Base-by-base conservation (phyloP, 2,888 invertebrate species). In the Rhogogaster chlorosoma region DNA sequence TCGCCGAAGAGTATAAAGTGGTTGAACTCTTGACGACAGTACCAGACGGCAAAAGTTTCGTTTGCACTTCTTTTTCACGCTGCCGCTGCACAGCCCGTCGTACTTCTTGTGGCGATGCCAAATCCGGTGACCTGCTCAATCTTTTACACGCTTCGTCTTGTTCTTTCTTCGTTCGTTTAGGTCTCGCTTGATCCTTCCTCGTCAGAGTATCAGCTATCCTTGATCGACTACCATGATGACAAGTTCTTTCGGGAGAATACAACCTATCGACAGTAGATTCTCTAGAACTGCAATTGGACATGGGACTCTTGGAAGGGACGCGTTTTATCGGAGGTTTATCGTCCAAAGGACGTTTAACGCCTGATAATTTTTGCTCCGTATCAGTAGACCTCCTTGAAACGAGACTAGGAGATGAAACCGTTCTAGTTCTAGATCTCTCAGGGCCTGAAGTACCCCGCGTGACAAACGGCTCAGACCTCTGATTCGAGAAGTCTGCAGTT, bases 51-150 rank as follows among this genome's bases (percentile, higher is more conserved):
- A 90, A 78, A n/a, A 88, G 84, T 84, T 87, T 88, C 6, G 86
- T 88, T 49, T 86, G 88, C 12, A 85, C 80, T 38, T 87, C 88
- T 49, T 70, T 89, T 9, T 92, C 90, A 29, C 86, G 88, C 15
- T 89, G 89, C 61, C 87, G 91, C 61, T 88, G 88, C 82, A 88
- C 87, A 82, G 86, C 88, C 83, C 94, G 94, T 86, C 95, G 95
- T 0, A 95, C 95, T 89, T 96, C 95, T 38, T 94, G 94, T 0
- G 96, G 95, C 0, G 95, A 95, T 64, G 95, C 93, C 5, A 96
- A 90, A 84, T 95, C 95, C 0, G 95, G 95, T 49, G 96, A 94
- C 87, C 93, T 94, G 78, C 93, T 92, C 45, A 94, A 90, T 87
- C 92, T 90, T 49, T 88, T 89, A 7, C 89, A 90, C 61, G 88